These are phyloP conservation scores for Psettodes erumei DNA, from an alignment of 2,113 vertebrate species.

Conservation along the genomic window DNA sequence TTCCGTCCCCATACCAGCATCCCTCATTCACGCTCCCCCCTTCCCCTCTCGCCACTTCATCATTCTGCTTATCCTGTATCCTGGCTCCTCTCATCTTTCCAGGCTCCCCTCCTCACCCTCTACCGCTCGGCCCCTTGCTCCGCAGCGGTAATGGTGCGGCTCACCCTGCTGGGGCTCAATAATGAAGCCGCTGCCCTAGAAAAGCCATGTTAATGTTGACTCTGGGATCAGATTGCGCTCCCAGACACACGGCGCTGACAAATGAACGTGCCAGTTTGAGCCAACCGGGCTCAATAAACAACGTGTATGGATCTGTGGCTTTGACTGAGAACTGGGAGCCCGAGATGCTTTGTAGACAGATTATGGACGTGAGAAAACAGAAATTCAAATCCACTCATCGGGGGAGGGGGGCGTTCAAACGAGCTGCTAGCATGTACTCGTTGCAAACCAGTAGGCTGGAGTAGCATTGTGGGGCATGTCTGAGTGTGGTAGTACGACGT, in stretches of 20 bases:
- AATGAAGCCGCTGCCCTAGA: conserved; percentile 67
- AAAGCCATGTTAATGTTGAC: conserved; percentile 71
- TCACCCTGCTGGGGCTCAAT: conserved; percentile 51
- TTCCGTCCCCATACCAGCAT: conserved; percentile 33
- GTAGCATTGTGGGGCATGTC: conserved; percentile 30
- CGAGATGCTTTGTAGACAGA: conserved; percentile 27
- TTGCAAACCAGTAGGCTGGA: background rate
- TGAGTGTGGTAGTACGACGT: conserved; percentile 24
- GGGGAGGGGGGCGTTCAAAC: conserved; percentile 7
- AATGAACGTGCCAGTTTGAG: conserved; percentile 47
- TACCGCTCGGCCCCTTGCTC: conserved; percentile 30
- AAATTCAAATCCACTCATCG: conserved; percentile 17
- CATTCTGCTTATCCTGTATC: conserved; percentile 46
- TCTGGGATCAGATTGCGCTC: conserved; percentile 60
- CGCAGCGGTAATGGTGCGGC: conserved; percentile 64
- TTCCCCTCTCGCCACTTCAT: conserved; percentile 49
- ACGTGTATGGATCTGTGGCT: conserved; percentile 18
- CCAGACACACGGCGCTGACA: conserved; percentile 51
- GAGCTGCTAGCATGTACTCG: conserved; percentile 19
- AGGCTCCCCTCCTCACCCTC: conserved; percentile 16
- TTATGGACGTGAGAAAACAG: conserved; percentile 22
- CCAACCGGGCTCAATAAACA: conserved; percentile 38
- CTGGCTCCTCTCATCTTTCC: conserved; percentile 47
- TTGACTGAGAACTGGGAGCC: conserved; percentile 12
- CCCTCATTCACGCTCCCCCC: conserved; percentile 49